These are phyloP conservation scores for Oxyura jamaicensis DNA, from an alignment of 2,113 vertebrate genomes.

Conservation along the genomic window DNA sequence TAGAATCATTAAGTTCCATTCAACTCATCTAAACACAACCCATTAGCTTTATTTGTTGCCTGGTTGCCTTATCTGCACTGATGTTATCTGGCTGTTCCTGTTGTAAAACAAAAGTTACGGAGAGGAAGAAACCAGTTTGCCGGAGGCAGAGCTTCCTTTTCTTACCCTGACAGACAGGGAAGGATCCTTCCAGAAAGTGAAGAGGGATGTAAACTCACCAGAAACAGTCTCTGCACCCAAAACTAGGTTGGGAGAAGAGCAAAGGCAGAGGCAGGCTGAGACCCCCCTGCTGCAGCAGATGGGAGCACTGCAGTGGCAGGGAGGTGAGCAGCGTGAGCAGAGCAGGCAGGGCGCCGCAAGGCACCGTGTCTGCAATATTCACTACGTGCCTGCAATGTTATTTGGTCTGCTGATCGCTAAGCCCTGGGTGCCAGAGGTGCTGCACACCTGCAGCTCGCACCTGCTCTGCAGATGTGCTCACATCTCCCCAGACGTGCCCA, in stretches of 20 bases:
- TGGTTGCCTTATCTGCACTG: slow-evolving; percentile 47
- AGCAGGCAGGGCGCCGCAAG: not conserved
- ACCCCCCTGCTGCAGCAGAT: fast-evolving
- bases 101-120: slow-evolving; percentile 7
- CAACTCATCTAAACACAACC: not conserved
- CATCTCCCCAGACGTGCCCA: not conserved
- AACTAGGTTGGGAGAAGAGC: fast-evolving
- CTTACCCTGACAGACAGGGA: not conserved
- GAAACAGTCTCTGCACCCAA: not conserved
- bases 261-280: not conserved
- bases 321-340: fast-evolving
- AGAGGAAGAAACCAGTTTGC: slow-evolving; percentile 2
- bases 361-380: not conserved
- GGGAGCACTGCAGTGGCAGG: fast-evolving
- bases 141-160: not conserved
- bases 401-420: not conserved
- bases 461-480: fast-evolving
- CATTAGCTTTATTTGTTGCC: slow-evolving; percentile 56
- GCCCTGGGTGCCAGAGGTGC: no score
- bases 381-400: not conserved
- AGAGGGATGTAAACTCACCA: not conserved
- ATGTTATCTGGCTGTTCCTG: slow-evolving; percentile 15
- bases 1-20: slow-evolving; percentile 40
- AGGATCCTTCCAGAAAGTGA: not conserved
- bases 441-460: not conserved